Evolutionary conservation across 2,888 invertebrate genomes (phyloP), one percentile per base, ranked within the genome.

Genomic region (Maniola hyperantus): DNA sequence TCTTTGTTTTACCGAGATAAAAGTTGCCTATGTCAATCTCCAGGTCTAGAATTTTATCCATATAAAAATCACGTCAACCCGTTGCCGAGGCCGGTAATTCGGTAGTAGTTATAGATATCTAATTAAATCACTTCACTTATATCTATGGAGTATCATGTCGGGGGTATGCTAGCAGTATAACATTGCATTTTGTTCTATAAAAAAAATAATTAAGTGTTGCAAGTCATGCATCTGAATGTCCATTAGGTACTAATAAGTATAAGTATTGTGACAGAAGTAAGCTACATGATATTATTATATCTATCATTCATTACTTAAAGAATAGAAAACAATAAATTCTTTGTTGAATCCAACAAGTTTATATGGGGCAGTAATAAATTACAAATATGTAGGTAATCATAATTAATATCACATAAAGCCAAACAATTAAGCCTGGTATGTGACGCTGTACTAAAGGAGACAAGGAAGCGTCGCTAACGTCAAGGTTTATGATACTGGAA

Each of bases 401-500:
- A 59, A 18, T 34, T 44, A 51, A 51, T 57, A 62, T 58, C 39
- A 55, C 36, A 59, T 59, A 46, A 36, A 46, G 13, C 11, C 36
- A 59, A 55, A 59, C 54, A 61, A 63, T 48, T 55, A 46, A 26
- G 4, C 36, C 36, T 62, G 59, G 58, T 62, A 67, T 67, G 67
- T 55, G 15, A 61, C 60, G 34, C 33, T 42, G 46, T 60, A 44
- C 64, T 66, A 59, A 69, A 66, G 57, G 57, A 66, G 68, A 68
- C 59, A 39, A 72, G 72, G 71, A 71, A 72, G 68, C 51, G 33
- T 57, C 68, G 67, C 59, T 64, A 61, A 65, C 53, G 68, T 71
- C 68, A 72, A 72, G 72, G 72, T 66, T 72, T 67, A 63, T 53
- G 65, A 55, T 68, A 70, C 64, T 68, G 51, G 60, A 69, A 68